phyloP scores from a whole-genome alignment of 1,140 invertebrate species.

The Drosophila pachea region DNA sequence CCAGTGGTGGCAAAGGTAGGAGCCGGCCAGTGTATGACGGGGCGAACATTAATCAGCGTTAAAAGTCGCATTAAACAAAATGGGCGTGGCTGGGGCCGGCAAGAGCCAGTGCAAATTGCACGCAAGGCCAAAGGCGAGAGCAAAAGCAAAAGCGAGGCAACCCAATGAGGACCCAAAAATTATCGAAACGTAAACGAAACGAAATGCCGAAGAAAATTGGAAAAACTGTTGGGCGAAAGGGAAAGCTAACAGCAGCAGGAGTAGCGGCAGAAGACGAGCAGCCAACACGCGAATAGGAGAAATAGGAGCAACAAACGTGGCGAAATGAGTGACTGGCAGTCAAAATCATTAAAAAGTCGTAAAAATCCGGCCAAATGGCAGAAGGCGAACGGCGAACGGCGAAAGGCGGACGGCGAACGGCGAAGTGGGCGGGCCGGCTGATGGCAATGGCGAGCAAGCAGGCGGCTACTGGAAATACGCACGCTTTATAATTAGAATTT shows the following conservation, averaged over 20 bases:
- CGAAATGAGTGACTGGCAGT: conserved; percentile 76
- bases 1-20: conserved; percentile 39
- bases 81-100: conserved; percentile 37
- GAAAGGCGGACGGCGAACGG: neutral
- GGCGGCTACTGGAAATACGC: conserved; percentile 56
- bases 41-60: conserved; percentile 73
- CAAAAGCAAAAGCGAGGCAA: conserved; percentile 33
- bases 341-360: conserved; percentile 78
- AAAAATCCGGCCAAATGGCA: conserved; percentile 66
- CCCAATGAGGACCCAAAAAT: conserved; percentile 42
- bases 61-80: conserved; percentile 76
- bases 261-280: conserved; percentile 5
- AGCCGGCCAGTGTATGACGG: conserved; percentile 22
- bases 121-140: conserved; percentile 43
- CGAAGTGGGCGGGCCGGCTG: neutral
- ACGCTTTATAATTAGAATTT: conserved; percentile 78
- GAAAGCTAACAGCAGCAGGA: conserved; percentile 17
- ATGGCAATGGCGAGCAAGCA: conserved; percentile 2
- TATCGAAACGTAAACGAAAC: conserved; percentile 57
- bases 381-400: conserved; percentile 2
- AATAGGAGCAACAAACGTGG: conserved; percentile 48
- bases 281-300: no score
- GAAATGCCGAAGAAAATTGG: conserved; percentile 65
- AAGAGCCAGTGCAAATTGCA: conserved; percentile 50
- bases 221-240: conserved; percentile 54